Evolutionary conservation across 2,888 invertebrate genomes (phyloP), one percentile per base, ranked within the genome.

Genomic region (Hydrotaea diabolus): DNA sequence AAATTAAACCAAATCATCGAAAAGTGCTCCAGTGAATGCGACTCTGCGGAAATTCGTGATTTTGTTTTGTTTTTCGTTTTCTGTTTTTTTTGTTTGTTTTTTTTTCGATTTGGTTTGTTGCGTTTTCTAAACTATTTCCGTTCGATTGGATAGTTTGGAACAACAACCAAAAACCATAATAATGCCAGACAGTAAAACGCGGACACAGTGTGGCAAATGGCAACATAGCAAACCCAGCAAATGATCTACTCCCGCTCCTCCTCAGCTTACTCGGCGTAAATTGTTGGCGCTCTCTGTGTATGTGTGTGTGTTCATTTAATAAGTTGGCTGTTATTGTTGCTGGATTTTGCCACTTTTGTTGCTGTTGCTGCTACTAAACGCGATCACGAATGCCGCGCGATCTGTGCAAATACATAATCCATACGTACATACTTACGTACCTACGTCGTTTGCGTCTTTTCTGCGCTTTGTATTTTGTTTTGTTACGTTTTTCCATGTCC

Each of bases 61-160:
- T 31, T 31, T 31, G 31, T 31, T 31, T 31, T 31, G 31, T 31
- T 31, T 31, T 74, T 17, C 66, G 19, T 77, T 31, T 49, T 71
- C 23, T 49, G 21, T 31, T 31, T 31, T 31, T 7, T 71, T 46
- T 19, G 49, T 71, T 69, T 66, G 66, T 66, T 69, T 36, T 59
- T 72, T 59, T 59, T 78, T 46, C 31, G 31, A 31, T 31, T 64
- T 72, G 66, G 55, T 81, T 53, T 39, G 71, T 77, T 75, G 74
- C 77, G 75, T 77, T 75, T 85, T 82, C 82, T 77, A 82, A 85
- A 82, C 82, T 74, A 85, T 85, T 82, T 85, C 85, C 85, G 85
- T 85, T 82, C 46, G 73, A 77, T 73, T 69, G 31, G 76, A 79
- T 74, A 43, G 55, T 46, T 77, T 46, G 57, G 55, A 81, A 75